Conservation (phyloP, 2,888 invertebrate genomes). For the Acanthosoma haemorrhoidale region DNA sequence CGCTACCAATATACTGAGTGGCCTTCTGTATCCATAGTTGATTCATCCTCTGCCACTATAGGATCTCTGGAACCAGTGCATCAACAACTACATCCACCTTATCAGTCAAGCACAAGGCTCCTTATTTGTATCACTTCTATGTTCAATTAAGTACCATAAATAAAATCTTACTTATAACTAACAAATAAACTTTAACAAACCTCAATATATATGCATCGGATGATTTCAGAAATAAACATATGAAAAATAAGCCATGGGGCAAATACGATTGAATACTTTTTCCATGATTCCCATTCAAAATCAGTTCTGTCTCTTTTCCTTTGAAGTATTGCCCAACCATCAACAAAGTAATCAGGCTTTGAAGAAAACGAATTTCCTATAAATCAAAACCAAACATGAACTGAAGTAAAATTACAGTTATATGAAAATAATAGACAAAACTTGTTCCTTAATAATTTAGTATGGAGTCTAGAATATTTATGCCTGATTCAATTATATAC, state of each 20-base stretch:
- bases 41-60: no score
- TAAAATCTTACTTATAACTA: no score
- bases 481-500: no score
- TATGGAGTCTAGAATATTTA: no score
- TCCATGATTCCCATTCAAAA: constrained; percentile 65
- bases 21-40: no score
- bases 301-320: constrained; percentile 59
- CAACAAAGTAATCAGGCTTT: neutral
- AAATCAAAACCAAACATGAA: neutral
- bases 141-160: no score
- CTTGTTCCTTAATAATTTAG: no score
- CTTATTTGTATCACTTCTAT: no score
- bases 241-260: constrained; percentile 56
- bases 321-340: constrained; percentile 15
- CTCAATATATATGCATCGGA: constrained; percentile 45
- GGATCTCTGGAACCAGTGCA: no score
- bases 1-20: no score
- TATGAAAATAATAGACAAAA: neutral
- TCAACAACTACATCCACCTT: no score
- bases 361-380: neutral
- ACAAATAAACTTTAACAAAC: constrained; percentile 40
- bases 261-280: constrained; percentile 50
- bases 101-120: no score
- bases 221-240: constrained; percentile 52
- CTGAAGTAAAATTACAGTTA: neutral